Conservation (phyloP, 2,797 vertebrate species). For the Smutsia temminckii region DNA sequence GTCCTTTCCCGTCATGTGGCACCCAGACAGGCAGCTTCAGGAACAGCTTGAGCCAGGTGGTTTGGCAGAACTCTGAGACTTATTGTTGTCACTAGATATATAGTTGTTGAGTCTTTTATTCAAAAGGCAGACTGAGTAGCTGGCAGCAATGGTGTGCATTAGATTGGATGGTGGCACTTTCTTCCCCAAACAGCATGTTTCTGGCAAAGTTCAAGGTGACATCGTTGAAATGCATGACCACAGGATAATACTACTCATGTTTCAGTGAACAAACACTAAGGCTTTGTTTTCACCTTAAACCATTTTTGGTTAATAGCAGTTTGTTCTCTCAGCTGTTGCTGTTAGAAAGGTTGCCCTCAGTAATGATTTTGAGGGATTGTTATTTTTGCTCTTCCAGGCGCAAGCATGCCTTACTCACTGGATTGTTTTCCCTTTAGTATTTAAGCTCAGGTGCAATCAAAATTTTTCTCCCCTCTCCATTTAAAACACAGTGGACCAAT, state of each 20-base stretch:
- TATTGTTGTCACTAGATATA: neutral
- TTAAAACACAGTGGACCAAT: neutral
- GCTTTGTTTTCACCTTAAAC: neutral
- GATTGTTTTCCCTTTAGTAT: neutral
- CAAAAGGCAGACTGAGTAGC: neutral
- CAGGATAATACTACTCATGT: neutral
- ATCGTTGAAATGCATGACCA: neutral
- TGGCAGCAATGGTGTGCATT: rapidly evolving
- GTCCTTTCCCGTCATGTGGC: neutral
- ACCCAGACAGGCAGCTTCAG: neutral
- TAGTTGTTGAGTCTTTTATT: neutral
- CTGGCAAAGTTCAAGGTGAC: neutral
- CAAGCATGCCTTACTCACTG: neutral
- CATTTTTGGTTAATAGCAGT: neutral
- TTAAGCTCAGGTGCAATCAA: neutral
- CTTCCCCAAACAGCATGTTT: neutral
- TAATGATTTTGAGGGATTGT: neutral
- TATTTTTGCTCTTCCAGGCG: neutral
- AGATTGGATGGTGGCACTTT: neutral
- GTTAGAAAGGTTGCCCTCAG: neutral
- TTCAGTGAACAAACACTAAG: neutral
- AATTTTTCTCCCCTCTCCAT: neutral
- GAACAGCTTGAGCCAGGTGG: neutral
- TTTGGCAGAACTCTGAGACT: neutral
- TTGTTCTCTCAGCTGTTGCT: neutral